phyloP scores from a whole-genome alignment of 2,113 vertebrate species.

The Pseudonaja textilis region DNA sequence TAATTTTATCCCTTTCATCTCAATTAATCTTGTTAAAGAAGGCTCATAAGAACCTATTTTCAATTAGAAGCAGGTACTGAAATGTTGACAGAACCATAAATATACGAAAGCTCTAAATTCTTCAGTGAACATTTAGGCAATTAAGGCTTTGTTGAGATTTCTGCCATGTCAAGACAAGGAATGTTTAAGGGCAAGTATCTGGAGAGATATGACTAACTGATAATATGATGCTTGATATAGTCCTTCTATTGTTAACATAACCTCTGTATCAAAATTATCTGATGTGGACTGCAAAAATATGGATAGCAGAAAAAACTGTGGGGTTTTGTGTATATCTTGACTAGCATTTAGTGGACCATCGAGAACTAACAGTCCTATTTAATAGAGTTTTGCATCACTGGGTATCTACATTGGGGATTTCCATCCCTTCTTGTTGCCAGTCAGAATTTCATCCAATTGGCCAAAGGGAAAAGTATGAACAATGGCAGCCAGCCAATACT shows the following conservation, averaged over 20 bases:
- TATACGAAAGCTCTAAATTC: neutral
- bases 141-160: neutral
- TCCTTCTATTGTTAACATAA: neutral
- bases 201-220: neutral
- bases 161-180: neutral
- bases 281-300: neutral
- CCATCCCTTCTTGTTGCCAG: neutral
- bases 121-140: neutral
- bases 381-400: neutral
- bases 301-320: neutral
- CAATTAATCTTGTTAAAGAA: neutral
- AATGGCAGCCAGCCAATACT: neutral
- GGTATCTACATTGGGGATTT: neutral
- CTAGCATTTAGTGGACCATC: neutral
- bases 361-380: neutral
- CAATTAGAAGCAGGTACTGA: neutral
- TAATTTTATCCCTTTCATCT: neutral
- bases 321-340: neutral
- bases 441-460: neutral
- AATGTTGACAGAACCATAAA: neutral
- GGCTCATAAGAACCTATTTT: neutral
- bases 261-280: neutral
- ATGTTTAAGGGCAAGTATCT: neutral
- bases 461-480: neutral
- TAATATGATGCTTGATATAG: neutral